phyloP scores from a whole-genome alignment of 2,797 vertebrate genomes.

The Adrianichthys oophorus region DNA sequence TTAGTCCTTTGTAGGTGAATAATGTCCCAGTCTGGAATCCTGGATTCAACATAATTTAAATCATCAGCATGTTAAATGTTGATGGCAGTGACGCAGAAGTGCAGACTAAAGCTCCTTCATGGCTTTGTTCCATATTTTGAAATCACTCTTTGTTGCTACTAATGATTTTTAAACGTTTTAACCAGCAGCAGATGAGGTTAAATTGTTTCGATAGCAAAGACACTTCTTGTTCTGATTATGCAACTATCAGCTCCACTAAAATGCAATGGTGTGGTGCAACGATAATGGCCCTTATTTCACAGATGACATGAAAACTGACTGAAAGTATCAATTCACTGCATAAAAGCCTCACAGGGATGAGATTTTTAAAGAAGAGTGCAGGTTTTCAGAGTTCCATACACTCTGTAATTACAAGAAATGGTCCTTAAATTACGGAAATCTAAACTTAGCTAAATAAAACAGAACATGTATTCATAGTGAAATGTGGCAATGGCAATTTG shows the following conservation, averaged over 20 bases:
- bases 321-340: slow-evolving; percentile 41
- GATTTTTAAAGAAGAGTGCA: slow-evolving; percentile 53
- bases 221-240: slow-evolving; percentile 55
- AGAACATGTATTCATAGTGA: slow-evolving; percentile 10
- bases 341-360: slow-evolving; percentile 39
- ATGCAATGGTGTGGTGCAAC: slow-evolving; percentile 39
- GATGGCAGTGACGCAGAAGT: neutral
- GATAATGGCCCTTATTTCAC: slow-evolving; percentile 32
- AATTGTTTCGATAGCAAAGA: slow-evolving; percentile 59
- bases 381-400: slow-evolving; percentile 36
- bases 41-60: slow-evolving; percentile 14
- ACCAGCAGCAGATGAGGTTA: slow-evolving; percentile 43
- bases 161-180: slow-evolving; percentile 22
- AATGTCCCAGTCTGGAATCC: slow-evolving; percentile 16
- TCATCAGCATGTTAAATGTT: neutral
- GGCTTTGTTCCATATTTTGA: no score
- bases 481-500: slow-evolving; percentile 9
- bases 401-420: slow-evolving; percentile 59
- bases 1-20: slow-evolving; percentile 19
- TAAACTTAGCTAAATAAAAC: slow-evolving; percentile 40
- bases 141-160: slow-evolving; percentile 8
- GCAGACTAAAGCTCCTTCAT: neutral
- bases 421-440: slow-evolving; percentile 55
- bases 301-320: slow-evolving; percentile 44
- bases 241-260: slow-evolving; percentile 48